Evolutionary conservation across 2,888 invertebrate species (phyloP).

Genomic region (Dioctria rufipes): DNA sequence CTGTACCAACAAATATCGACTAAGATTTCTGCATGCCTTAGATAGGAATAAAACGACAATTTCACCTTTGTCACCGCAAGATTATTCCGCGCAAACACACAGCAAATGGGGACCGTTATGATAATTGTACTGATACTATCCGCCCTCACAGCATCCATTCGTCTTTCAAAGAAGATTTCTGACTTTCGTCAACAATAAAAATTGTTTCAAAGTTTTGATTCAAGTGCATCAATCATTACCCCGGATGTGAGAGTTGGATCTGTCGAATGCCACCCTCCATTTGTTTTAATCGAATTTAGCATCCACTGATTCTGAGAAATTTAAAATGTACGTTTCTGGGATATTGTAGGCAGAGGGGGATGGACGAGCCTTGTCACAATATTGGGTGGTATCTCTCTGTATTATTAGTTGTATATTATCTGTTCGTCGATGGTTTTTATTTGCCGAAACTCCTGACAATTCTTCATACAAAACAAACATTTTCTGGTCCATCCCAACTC

Average conservation of each 20-base stretch:
- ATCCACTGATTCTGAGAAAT: neutral
- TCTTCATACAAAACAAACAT: slow-evolving; percentile 37
- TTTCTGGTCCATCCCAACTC: neutral
- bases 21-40: slow-evolving; percentile 17
- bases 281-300: slow-evolving; percentile 41
- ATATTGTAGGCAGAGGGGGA: neutral
- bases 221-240: neutral
- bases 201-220: slow-evolving; percentile 20
- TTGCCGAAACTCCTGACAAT: slow-evolving; percentile 19
- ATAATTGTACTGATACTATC: slow-evolving; percentile 25
- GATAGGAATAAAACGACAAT: slow-evolving; percentile 42
- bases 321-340: neutral
- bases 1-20: too few relatives aligned
- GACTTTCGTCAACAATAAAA: neutral
- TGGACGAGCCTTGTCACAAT: neutral
- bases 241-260: neutral
- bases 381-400: neutral
- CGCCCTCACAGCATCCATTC: neutral
- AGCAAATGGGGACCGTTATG: slow-evolving; percentile 16
- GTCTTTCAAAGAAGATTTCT: neutral
- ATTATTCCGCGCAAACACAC: slow-evolving; percentile 43
- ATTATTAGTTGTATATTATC: neutral
- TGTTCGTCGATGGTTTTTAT: neutral
- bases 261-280: slow-evolving; percentile 7
- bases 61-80: slow-evolving; percentile 29